Percentiles rank a stretch among this genome's conserved stretches.
phyloP scores from a whole-genome alignment of 2,888 invertebrate species.

The Lamproptera curius region DNA sequence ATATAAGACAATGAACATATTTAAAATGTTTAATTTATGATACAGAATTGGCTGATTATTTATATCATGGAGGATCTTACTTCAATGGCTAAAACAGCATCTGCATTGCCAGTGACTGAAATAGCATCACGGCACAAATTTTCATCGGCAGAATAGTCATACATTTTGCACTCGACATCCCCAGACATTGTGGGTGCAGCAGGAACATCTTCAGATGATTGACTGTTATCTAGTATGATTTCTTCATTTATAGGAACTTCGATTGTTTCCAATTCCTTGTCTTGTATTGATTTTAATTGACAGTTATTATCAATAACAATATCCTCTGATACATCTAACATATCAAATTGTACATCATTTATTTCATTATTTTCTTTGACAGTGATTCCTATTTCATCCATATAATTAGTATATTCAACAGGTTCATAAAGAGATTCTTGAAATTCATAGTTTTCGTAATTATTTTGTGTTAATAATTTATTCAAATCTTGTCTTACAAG shows the following conservation, averaged over 20 bases:
- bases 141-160: conserved; percentile 63
- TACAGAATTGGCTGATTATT: too few species aligned
- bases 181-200: conserved; percentile 27
- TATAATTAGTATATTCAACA: conserved; percentile 22
- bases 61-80: conserved; percentile 43
- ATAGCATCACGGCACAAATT: conserved; percentile 52
- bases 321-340: conserved; percentile 71
- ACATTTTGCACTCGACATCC: conserved; percentile 55
- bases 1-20: conserved; percentile 24
- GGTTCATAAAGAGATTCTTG: conserved; percentile 15
- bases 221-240: conserved; percentile 64
- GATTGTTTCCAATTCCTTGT: conserved; percentile 38
- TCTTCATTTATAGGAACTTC: conserved; percentile 47
- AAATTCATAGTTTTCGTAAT: neutral
- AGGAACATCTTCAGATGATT: conserved; percentile 44
- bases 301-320: conserved; percentile 60
- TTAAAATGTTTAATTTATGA: too few species aligned
- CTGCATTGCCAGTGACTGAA: conserved; percentile 57
- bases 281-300: conserved; percentile 46
- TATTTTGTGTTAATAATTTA: conserved; percentile 32
- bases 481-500: conserved; percentile 44
- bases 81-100: conserved; percentile 68
- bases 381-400: conserved; percentile 27
- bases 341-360: conserved; percentile 61
- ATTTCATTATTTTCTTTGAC: conserved; percentile 32